These are phyloP conservation scores for Chloroclystis v-ata DNA, from an alignment of 2,888 invertebrate genomes.

Conservation along the genomic window DNA sequence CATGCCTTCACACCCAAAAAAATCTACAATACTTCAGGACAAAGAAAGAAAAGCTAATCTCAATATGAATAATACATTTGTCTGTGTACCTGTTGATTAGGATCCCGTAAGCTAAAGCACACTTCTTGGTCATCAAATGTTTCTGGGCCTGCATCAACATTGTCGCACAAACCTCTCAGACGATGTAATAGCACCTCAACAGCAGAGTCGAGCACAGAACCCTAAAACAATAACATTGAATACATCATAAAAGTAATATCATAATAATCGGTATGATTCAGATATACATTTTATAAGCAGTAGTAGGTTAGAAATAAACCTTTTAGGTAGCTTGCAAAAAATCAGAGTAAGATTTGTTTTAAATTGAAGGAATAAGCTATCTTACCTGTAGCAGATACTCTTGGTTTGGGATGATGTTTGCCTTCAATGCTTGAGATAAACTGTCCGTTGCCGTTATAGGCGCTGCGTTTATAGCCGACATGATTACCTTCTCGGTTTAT, in stretches of 20 bases:
- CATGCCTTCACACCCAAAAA: too few relatives aligned
- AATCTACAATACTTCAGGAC: too few relatives aligned
- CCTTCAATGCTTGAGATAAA: constrained; percentile 86
- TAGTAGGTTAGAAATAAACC: too few relatives aligned
- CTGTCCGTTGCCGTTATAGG: constrained; percentile 86
- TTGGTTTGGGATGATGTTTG: constrained; percentile 93
- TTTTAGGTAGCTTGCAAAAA: not conserved
- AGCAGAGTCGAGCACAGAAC: constrained; percentile 93
- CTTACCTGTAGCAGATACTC: constrained; percentile 87
- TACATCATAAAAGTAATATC: too few relatives aligned
- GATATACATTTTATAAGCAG: too few relatives aligned
- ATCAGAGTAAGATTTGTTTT: not conserved
- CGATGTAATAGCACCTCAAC: constrained; percentile 94
- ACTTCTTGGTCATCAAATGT: constrained; percentile 96
- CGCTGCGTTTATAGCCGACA: constrained; percentile 60
- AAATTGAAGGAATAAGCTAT: not conserved
- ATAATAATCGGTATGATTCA: too few relatives aligned
- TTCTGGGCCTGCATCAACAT: constrained; percentile 93
- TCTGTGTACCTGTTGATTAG: constrained; percentile 78
- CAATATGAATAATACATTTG: too few relatives aligned
- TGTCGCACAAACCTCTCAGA: constrained; percentile 94
- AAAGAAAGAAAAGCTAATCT: too few relatives aligned
- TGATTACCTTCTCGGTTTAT: too few relatives aligned
- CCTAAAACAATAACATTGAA: constrained; percentile 74
- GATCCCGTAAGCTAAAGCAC: constrained; percentile 87